A percentile compares a stretch with the other conserved stretches of the same genome.
Conservation (phyloP, 2,113 vertebrate genomes). For the Circaetus gallicus region DNA sequence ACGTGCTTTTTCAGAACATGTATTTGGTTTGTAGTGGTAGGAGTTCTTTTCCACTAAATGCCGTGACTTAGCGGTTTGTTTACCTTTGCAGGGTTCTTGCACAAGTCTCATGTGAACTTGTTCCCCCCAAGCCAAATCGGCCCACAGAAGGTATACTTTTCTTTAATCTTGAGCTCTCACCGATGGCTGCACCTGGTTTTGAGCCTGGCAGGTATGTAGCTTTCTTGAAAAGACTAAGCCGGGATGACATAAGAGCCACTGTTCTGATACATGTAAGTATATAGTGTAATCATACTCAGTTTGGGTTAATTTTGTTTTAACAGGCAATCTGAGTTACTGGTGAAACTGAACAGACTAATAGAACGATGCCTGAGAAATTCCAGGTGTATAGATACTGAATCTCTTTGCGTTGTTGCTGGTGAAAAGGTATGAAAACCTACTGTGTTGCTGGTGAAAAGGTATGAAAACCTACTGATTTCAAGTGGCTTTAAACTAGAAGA, state of each 20-base stretch:
- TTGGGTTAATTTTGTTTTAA: conserved; percentile 2
- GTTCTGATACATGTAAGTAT: not conserved
- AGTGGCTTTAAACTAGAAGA: not conserved
- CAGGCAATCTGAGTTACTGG: conserved; percentile 90
- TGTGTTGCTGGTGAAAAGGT: conserved; percentile 94
- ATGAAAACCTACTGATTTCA: not conserved
- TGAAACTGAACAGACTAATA: conserved; percentile 90
- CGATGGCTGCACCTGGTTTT: conserved; percentile 93
- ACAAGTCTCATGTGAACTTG: conserved; percentile 94
- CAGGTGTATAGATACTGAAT: conserved; percentile 94
- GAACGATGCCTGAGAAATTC: conserved; percentile 94
- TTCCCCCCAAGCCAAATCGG: conserved; percentile 87
- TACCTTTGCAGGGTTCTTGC: conserved; percentile 84
- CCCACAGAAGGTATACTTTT: conserved; percentile 94
- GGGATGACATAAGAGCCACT: not conserved
- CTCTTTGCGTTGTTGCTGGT: conserved; percentile 93
- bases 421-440: conserved; percentile 83
- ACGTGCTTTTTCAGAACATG: not conserved
- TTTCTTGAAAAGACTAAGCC: not conserved
- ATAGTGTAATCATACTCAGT: rapidly evolving
- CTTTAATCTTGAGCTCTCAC: conserved; percentile 93
- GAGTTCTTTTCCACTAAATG: rapidly evolving
- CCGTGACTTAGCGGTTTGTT: not conserved
- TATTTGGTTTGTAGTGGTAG: not conserved
- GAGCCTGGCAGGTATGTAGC: conserved; percentile 86